Evolutionary conservation across 2,113 vertebrate genomes (phyloP), one percentile per base, ranked within the genome.

Genomic region (Zapornia atra): DNA sequence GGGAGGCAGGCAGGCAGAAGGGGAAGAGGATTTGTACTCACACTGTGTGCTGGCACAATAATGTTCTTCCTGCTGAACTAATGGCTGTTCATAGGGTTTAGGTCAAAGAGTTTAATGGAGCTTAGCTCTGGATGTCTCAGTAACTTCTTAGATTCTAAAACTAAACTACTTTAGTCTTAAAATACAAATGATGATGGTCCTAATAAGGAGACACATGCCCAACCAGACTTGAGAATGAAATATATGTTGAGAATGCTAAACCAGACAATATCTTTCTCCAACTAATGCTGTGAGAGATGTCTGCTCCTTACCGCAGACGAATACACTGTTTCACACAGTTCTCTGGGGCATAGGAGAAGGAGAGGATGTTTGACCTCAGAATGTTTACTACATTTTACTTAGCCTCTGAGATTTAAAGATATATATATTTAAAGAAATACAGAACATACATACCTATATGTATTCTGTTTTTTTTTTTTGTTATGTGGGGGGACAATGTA

Each of bases 81-180:
- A 95, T 96, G 83, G 60, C 88, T 96, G 56, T 72, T 96, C 86
- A 77, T 70, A 96, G 86, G 93, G 94, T 96, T 96, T 94, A 90
- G 91, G 96, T 97, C 93, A 96, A 97, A 95, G 85, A 72, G 92
- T 93, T 95, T 97, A 97, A 96, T 97, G 95, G 92, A 96, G 77
- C 95, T 97, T 96, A 97, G 75, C 95, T 95, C 86, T 95, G 48
- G 86, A 96, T 95, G 73, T 96, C 90, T 96, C 88, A 88, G 93
- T 96, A 96, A 94, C 86, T 94, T 95, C 90, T 92, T 69, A 93
- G 84, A 92, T 90, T 94, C 83, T 94, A 59, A 94, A 96, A 93
- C 87, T 88, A 92, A 92, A 93, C 91, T 92, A 64, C 75, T 95
- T 92, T 80, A 92, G 46, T 85, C 64, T 93, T 95, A 93, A 96